A percentile compares a stretch with the other conserved stretches of the same genome.
These are phyloP conservation scores for Acanthosepion pharaonis DNA, from an alignment of 2,888 invertebrate species.

Conservation along the genomic window DNA sequence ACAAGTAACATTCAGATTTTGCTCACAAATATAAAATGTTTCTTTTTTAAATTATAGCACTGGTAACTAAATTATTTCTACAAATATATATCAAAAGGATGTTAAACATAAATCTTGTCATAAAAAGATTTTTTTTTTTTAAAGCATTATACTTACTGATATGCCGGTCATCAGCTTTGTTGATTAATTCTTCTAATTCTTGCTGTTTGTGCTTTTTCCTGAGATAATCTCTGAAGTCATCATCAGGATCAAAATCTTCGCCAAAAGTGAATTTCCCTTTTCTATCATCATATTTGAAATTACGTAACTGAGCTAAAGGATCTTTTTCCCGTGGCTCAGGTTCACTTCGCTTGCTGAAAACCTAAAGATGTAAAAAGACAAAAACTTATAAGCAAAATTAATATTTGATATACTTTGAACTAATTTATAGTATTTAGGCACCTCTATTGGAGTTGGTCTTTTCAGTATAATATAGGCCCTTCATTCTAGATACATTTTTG, in stretches of 20 bases:
- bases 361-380: conserved; percentile 40
- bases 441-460: no score
- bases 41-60: not conserved
- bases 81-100: not conserved
- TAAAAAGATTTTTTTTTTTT: not conserved
- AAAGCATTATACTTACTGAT: conserved; percentile 64
- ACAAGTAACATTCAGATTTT: no score
- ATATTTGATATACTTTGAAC: no score
- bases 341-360: conserved; percentile 51
- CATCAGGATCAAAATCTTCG: conserved; percentile 50
- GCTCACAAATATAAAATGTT: not conserved
- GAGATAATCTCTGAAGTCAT: conserved; percentile 51
- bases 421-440: no score
- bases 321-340: conserved; percentile 47
- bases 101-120: not conserved
- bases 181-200: conserved; percentile 66
- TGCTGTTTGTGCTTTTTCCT: conserved; percentile 57
- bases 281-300: conserved; percentile 48
- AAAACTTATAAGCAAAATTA: no score
- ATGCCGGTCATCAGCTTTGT: conserved; percentile 68
- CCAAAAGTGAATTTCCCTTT: conserved; percentile 49
- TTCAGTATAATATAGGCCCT: no score
- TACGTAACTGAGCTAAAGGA: conserved; percentile 36
- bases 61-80: not conserved
- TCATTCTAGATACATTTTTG: no score